phyloP scores from a whole-genome alignment of 2,113 vertebrate species.

The Ondatra zibethicus region DNA sequence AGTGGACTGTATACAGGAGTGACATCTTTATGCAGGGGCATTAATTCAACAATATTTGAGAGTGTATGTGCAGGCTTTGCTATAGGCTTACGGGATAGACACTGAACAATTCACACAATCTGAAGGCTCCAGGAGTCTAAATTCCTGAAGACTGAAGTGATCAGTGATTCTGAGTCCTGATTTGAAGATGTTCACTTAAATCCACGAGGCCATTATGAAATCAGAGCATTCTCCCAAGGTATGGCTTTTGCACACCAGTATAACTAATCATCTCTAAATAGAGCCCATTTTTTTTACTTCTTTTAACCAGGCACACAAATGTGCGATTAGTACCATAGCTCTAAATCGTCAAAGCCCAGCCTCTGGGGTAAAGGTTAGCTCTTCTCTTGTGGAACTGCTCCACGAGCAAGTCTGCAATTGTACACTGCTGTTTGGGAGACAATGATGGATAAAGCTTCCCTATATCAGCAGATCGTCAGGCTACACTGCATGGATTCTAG shows the following conservation, averaged over 20 bases:
- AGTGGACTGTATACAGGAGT: neutral
- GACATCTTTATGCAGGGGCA: neutral
- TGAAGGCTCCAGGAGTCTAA: neutral
- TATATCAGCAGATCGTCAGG: neutral
- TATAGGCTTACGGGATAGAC: neutral
- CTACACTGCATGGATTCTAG: neutral
- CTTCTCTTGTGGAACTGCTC: neutral
- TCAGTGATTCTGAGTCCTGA: neutral
- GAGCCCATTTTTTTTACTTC: neutral
- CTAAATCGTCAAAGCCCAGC: neutral
- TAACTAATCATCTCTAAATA: neutral
- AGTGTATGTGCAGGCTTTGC: neutral
- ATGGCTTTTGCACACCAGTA: neutral
- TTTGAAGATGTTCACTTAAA: neutral
- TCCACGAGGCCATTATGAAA: neutral
- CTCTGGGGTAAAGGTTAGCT: neutral
- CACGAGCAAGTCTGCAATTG: neutral
- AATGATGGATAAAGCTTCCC: neutral
- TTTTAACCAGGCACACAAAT: neutral
- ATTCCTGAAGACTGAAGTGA: neutral
- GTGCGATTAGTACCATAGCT: neutral
- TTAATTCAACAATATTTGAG: slow-evolving; percentile 6
- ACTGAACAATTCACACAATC: neutral
- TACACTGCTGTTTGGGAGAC: neutral
- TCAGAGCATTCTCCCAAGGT: neutral